Evolutionary conservation across 2,888 invertebrate genomes (phyloP), one percentile per base, ranked within the genome.

Genomic region (Orthosia gracilis): DNA sequence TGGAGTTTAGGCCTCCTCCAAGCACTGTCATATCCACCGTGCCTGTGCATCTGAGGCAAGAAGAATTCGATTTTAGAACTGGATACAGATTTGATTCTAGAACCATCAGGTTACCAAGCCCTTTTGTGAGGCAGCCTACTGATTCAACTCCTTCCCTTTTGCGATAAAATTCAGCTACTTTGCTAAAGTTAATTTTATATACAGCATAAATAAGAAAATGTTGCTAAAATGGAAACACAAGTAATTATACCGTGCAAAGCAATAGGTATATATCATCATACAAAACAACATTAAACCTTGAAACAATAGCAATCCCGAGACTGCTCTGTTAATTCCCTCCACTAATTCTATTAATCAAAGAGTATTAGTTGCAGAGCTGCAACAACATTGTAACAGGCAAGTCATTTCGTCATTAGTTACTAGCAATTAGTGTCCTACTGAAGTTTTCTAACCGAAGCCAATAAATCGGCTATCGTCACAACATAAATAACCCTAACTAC

Each of bases 281-380:
- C n/a, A 63, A 58, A 54, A 66, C 23, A 54, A 54, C 47, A 65
- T n/a, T 40, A 62, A 65, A 13, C 23, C 54, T 45, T 45, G 15
- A 2, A 79, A 59, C 59, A 59, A 71, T 45, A 72, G 18, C 54
- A 13, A 47, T 17, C 21, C n/a, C 21, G 49, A 4, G n/a, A 61
- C 50, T 55, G 61, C 23, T 47, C 23, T 17, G 77, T 21, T 63
- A 57, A 7, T 31, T 78, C 45, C 12, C n/a, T 45, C 21, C 54
- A 68, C 55, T 52, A 57, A 78, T 64, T 50, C 23, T 26, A 64
- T 64, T 55, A 50, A 31, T 64, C 74, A 67, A 68, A 61, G 67
- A 59, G 58, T 45, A 59, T 64, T 59, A 9, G 17, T 55, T 50
- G 21, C 45, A 23, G 26, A 23, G 59, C n/a, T 75, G 55, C 52